These are phyloP conservation scores for Atta colombica DNA, from an alignment of 1,140 invertebrate genomes.

Conservation along the genomic window DNA sequence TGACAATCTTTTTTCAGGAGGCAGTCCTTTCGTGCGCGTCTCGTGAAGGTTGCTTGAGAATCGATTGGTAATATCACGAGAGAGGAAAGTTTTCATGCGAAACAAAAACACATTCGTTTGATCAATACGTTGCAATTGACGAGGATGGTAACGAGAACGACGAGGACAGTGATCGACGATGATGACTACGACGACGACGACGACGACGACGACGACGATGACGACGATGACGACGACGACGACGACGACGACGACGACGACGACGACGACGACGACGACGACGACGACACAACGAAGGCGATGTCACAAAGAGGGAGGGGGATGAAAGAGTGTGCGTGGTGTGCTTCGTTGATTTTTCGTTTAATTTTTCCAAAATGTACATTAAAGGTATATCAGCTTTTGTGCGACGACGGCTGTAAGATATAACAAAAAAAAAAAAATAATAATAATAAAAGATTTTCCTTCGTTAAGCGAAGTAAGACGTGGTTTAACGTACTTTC, in stretches of 20 bases:
- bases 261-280: background rate
- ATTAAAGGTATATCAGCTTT: conserved; percentile 72
- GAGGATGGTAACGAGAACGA: conserved; percentile 17
- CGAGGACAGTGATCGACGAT: background rate
- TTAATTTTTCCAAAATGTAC: conserved; percentile 71
- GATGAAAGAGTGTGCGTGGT: conserved; percentile 69
- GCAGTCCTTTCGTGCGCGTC: conserved; percentile 38
- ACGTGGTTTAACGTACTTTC: conserved; percentile 78
- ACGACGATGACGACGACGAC: background rate
- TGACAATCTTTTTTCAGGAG: background rate
- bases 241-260: background rate
- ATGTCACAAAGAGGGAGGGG: conserved; percentile 43
- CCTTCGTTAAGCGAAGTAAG: conserved; percentile 78
- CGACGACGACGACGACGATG: background rate
- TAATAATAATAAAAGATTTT: conserved; percentile 69
- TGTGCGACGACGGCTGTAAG: conserved; percentile 76
- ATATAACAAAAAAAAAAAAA: conserved; percentile 67
- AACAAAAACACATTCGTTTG: conserved; percentile 43
- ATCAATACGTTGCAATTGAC: conserved; percentile 56
- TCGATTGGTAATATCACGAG: conserved; percentile 41
- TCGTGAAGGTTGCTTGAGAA: conserved; percentile 38
- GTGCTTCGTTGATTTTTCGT: conserved; percentile 73
- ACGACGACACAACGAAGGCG: background rate
- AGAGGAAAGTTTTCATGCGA: conserved; percentile 14
- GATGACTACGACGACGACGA: background rate